Evolutionary conservation across 2,888 invertebrate genomes (phyloP), one percentile per base, ranked within the genome.

Genomic region (Lamellibrachia columna): DNA sequence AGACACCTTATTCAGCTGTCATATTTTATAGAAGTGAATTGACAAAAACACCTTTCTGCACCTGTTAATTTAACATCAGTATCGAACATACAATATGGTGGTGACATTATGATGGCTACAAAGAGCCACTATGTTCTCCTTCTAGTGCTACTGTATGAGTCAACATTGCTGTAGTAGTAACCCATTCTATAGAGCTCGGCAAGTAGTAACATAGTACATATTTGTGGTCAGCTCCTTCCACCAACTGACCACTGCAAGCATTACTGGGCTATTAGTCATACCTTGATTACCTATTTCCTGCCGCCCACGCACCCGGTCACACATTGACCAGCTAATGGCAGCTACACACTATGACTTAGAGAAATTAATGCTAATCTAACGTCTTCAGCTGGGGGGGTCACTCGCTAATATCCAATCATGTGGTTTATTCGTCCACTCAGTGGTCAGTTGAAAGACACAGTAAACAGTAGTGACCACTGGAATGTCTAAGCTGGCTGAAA

Each of bases 131-230:
- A 75, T 75, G n/a, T n/a, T 6, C 22, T 11, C 22, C 75, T 40
- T 40, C 40, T 40, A 40, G 40, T 40, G 6, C 75, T 75, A 15
- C 22, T 75, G 22, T 22, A 15, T 75, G 22, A 75, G 75, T 75
- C 75, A 75, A 22, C 75, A 22, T 6, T 15, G 15, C 75, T 75
- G 22, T 75, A 22, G 75, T 75, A 6, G 75, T 75, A 75, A n/a
- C n/a, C 75, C n/a, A 60, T 15, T 60, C 60, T 15, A 1, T 15
- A 75, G 22, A 75, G 15, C 75, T 2, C 75, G 22, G 3, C 15
- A 22, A 22, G 75, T 75, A 75, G 75, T 75, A 75, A 75, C 75
- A 75, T 75, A 75, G 75, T 75, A 75, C 75, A 75, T 75, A 75
- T 15, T 22, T 75, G 75, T 75, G 75, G 75, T 75, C 75, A 75